Evolutionary conservation across 2,113 vertebrate genomes (phyloP).

Genomic region (Alosa alosa): DNA sequence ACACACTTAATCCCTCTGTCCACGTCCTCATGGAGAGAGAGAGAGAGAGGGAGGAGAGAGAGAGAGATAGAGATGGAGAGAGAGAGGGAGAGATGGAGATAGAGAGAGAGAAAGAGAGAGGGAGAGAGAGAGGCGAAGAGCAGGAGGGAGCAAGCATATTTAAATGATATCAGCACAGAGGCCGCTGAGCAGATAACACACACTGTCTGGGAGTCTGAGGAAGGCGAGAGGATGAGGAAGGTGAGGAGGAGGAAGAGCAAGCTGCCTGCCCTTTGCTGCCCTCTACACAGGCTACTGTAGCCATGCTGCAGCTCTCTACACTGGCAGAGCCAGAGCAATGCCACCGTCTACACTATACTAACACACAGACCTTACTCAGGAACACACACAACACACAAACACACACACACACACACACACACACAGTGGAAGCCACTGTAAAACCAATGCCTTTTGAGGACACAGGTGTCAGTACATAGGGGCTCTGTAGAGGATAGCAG

Average conservation of each 20-base stretch:
- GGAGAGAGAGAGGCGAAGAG: not conserved
- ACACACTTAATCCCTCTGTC: conserved; percentile 55
- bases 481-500: no score
- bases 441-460: no score
- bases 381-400: conserved; percentile 22
- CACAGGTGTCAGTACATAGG: no score
- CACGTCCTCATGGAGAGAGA: conserved; percentile 43
- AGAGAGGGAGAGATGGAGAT: not conserved
- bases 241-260: not conserved
- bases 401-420: no score
- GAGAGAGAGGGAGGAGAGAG: not conserved
- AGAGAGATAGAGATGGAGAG: not conserved
- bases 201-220: not conserved
- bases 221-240: not conserved
- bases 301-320: no score
- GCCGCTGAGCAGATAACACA: conserved; percentile 40
- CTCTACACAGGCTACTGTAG: not conserved
- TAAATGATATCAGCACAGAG: conserved; percentile 44
- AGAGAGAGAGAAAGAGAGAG: not conserved
- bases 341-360: no score
- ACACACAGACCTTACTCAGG: not conserved
- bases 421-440: no score
- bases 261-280: not conserved
- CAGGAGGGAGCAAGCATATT: conserved; percentile 35
- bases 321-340: no score